These are phyloP conservation scores for Amphipoea oculea DNA, from an alignment of 2,888 invertebrate genomes.

Conservation along the genomic window DNA sequence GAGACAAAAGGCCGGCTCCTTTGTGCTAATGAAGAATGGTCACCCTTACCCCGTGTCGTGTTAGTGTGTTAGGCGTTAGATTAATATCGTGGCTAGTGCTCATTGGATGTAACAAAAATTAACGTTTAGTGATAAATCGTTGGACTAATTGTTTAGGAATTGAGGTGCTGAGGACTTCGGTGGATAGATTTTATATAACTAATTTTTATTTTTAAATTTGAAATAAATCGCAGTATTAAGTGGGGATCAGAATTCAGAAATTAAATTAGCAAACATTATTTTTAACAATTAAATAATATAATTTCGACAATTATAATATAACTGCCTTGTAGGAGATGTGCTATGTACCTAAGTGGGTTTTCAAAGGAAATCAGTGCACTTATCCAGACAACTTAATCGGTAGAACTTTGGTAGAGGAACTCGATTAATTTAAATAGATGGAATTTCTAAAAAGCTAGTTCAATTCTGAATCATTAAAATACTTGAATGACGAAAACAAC, in stretches of 20 bases:
- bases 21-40: constrained; percentile 90
- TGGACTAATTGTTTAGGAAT: constrained; percentile 19
- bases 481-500: background rate
- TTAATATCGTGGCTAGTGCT: constrained; percentile 78
- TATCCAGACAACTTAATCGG: background rate
- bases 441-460: background rate
- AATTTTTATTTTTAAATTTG: background rate
- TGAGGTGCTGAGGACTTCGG: background rate
- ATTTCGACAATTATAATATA: background rate
- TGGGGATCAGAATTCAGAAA: background rate
- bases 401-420: background rate
- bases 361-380: background rate
- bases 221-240: too few relatives aligned
- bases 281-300: too few relatives aligned
- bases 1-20: constrained; percentile 88
- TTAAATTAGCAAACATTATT: too few relatives aligned
- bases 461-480: background rate
- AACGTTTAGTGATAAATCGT: constrained; percentile 55
- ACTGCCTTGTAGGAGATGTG: background rate
- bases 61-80: constrained; percentile 85
- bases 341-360: background rate
- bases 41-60: constrained; percentile 82
- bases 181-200: background rate
- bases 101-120: constrained; percentile 66
- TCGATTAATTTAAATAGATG: background rate